Conservation (phyloP, 2,888 invertebrate genomes). For the Pollenia labialis region DNA sequence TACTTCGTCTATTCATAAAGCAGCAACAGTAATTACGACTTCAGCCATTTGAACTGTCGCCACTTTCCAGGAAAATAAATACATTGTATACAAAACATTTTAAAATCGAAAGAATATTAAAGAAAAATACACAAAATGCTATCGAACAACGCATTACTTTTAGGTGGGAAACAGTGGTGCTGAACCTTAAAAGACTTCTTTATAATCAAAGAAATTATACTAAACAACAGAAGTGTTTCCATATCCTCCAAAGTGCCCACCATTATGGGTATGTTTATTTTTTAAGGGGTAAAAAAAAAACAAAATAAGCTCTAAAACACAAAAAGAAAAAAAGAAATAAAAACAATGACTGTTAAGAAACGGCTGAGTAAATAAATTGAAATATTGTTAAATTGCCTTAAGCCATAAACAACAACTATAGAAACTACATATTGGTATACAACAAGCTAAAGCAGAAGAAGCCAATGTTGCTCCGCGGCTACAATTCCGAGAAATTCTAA, state of each 20-base stretch:
- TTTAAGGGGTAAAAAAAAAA: not conserved
- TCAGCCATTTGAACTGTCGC: conserved; percentile 41
- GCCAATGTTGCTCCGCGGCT: conserved; percentile 24
- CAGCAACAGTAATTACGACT: conserved; percentile 2
- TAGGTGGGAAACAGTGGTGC: not conserved
- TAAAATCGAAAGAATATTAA: not conserved
- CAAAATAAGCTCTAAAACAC: conserved; percentile 22
- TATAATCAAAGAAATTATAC: not conserved
- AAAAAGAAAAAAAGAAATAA: conserved; percentile 51
- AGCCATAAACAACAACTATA: conserved; percentile 47
- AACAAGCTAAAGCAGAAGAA: conserved; percentile 5
- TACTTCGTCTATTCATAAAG: not conserved
- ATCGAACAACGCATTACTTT: not conserved
- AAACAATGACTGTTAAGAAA: conserved; percentile 62
- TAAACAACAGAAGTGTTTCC: conserved; percentile 19
- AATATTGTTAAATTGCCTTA: conserved; percentile 70
- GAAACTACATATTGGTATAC: not conserved
- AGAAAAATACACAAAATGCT: not conserved
- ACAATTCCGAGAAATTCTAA: conserved; percentile 50
- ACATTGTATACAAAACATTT: conserved; percentile 29
- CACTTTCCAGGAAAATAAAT: conserved; percentile 59
- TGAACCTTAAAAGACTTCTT: not conserved
- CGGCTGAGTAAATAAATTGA: conserved; percentile 72
- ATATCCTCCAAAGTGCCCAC: conserved; percentile 46
- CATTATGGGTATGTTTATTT: not conserved